Percentiles rank a stretch among this genome's conserved stretches.
Conservation (phyloP, 2,113 vertebrate species). For the Shinisaurus crocodilurus region DNA sequence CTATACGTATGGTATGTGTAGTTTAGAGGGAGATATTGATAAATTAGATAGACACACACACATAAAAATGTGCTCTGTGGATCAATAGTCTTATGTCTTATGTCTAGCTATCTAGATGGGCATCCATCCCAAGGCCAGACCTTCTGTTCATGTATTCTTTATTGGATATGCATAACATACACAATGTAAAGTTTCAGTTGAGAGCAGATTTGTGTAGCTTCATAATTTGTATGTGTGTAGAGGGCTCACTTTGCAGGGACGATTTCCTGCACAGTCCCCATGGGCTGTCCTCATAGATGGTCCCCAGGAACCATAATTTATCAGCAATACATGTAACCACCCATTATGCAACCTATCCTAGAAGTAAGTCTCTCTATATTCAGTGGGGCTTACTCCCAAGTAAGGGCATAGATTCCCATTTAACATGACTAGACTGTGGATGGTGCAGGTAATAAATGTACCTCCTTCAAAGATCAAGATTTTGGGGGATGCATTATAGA, state of each 20-base stretch:
- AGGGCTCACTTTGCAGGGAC: neutral
- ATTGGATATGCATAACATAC: neutral
- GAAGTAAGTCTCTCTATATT: neutral
- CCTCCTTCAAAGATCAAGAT: neutral
- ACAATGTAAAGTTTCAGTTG: neutral
- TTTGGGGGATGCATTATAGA: neutral
- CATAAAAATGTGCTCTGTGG: neutral
- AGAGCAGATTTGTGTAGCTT: neutral
- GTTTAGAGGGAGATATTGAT: neutral
- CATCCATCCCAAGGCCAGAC: neutral
- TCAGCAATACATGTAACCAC: neutral
- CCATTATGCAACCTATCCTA: neutral
- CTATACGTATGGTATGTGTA: neutral
- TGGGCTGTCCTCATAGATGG: neutral
- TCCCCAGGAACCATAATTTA: neutral
- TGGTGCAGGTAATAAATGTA: neutral
- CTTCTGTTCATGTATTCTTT: neutral
- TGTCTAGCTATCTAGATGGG: neutral
- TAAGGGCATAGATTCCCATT: neutral
- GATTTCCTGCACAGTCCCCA: neutral
- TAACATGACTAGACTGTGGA: neutral
- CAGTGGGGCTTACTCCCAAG: neutral
- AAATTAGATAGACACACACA: neutral
- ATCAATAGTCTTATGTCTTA: neutral
- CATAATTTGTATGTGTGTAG: neutral